Percentiles rank a stretch among this genome's conserved stretches.
phyloP scores from a whole-genome alignment of 2,113 vertebrate genomes.

The Herpetotheres cachinnans region DNA sequence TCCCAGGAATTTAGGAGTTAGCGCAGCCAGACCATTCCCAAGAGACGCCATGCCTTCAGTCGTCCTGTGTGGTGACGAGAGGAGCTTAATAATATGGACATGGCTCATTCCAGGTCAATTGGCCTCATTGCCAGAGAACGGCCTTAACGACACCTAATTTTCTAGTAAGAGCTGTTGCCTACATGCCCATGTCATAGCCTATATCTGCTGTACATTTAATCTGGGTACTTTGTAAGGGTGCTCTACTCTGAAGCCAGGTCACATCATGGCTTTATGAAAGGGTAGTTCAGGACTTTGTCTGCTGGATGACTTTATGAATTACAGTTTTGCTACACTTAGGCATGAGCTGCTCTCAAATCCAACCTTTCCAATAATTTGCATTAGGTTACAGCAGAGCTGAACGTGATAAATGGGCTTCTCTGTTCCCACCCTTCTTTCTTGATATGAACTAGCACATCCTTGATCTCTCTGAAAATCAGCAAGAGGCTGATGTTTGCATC shows the following conservation, averaged over 20 bases:
- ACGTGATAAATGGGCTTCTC: rapidly evolving
- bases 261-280: neutral
- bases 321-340: neutral
- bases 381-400: neutral
- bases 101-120: neutral
- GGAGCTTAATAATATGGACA: neutral
- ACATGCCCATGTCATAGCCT: neutral
- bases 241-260: neutral
- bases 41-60: neutral
- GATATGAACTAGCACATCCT: neutral
- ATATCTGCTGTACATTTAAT: neutral
- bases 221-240: neutral
- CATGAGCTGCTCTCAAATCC: neutral
- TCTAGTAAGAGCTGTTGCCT: neutral
- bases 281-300: neutral
- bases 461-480: neutral
- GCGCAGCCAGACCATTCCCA: conserved; percentile 13
- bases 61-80: neutral
- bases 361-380: neutral
- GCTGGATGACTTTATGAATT: neutral
- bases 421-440: neutral
- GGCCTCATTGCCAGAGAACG: neutral
- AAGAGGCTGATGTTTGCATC: neutral
- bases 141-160: neutral
- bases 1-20: neutral